Evolutionary conservation across 2,797 vertebrate genomes (phyloP), one percentile per base, ranked within the genome.

Genomic region (Antrozous pallidus): DNA sequence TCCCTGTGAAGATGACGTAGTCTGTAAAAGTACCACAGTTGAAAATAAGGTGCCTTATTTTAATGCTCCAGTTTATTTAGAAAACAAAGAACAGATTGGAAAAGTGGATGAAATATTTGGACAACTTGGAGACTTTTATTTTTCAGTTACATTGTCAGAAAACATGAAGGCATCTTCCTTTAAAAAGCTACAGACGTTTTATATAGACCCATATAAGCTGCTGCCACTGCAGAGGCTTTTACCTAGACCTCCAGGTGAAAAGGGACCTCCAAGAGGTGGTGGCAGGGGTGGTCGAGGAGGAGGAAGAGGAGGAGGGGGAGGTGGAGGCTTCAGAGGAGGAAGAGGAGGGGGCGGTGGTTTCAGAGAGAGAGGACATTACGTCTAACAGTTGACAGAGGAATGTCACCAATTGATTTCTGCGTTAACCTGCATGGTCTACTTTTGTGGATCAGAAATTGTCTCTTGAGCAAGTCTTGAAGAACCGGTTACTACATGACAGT

Each of bases 51-150:
- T 99, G 90, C 99, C 99, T 77, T 99, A 99, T 97, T 99, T 99
- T 98, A 99, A 99, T 0, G 99, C 99, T 13, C 99, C 99, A 0
- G 99, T 99, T 49, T 99, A 99, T 94, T 97, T 99, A 98, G 99
- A 99, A 96, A 99, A 99, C 98, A 99, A 99, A 97, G 99, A 99
- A 90, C 99, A 99, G 97, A 99, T 99, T 24, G 99, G 99, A 31
- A 99, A 99, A 97, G 99, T 99, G 96, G 99, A 99, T 93, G 99
- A 99, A 98, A 99, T 99, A 97, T 99, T 99, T 1, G 99, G 99
- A 22, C 99, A 99, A 95, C 98, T 99, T 49, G 98, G 99, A 88
- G 99, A 99, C 95, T 99, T 99, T 98, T 99, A 99, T 98, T 99
- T 99, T 99, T 99, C 99, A 97, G 99, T 99, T 70, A 99, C 99